These are phyloP conservation scores for Aphelinus certus DNA, from an alignment of 1,140 invertebrate species.

Conservation along the genomic window DNA sequence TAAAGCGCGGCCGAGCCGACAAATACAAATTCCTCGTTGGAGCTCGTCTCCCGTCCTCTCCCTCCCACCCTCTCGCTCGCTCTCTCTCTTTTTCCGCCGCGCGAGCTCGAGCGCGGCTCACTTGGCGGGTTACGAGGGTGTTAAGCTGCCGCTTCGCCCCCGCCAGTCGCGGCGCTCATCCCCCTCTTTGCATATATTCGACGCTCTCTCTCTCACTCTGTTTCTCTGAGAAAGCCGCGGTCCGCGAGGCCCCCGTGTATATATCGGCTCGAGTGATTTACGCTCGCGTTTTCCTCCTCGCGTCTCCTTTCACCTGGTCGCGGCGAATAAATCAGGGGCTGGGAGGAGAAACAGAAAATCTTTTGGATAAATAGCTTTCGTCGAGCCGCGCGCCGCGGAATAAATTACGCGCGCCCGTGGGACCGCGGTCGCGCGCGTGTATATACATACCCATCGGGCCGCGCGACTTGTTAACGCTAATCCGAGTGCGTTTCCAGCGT, in stretches of 20 bases:
- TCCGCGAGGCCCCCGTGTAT: too few species aligned
- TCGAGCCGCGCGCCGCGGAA: slow-evolving; percentile 7
- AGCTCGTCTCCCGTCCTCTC: slow-evolving; percentile 17
- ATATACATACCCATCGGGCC: not conserved
- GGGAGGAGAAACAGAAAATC: not conserved
- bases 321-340: not conserved
- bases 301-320: not conserved
- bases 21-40: slow-evolving; percentile 50
- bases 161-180: slow-evolving; percentile 8
- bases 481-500: not conserved
- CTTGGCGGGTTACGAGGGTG: slow-evolving; percentile 50
- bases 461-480: not conserved
- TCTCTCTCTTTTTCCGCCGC: slow-evolving; percentile 46
- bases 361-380: slow-evolving; percentile 12
- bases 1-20: slow-evolving; percentile 45
- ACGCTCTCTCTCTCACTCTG: not conserved
- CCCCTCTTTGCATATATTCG: slow-evolving; percentile 8
- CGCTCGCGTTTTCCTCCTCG: not conserved
- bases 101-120: slow-evolving; percentile 39
- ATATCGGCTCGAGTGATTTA: too few species aligned
- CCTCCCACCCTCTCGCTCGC: slow-evolving; percentile 6
- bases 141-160: slow-evolving; percentile 52
- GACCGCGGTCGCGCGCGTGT: too few species aligned
- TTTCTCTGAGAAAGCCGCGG: not conserved
- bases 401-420: slow-evolving; percentile 38